phyloP scores from a whole-genome alignment of 1,140 invertebrate genomes.

The Tetramorium parvispinum region DNA sequence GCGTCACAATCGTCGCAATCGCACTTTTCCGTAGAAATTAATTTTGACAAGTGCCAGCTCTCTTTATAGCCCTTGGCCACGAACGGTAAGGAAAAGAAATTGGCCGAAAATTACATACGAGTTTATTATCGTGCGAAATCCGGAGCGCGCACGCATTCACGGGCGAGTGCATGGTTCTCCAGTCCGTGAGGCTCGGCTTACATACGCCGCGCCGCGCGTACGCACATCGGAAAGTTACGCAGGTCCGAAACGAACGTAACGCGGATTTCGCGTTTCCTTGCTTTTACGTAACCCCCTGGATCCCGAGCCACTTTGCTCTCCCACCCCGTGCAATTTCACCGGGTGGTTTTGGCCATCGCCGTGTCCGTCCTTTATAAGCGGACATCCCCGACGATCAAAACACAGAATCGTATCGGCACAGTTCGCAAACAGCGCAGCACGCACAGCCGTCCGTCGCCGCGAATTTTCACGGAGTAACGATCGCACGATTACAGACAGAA shows the following conservation, averaged over 20 bases:
- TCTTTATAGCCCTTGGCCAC: too few species aligned
- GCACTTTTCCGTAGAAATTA: neutral
- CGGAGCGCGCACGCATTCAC: constrained; percentile 5
- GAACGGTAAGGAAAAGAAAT: neutral
- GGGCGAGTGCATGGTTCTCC: too few species aligned
- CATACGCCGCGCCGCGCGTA: neutral
- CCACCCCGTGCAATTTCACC: constrained; percentile 72
- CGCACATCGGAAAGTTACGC: constrained; percentile 59
- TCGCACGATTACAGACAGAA: neutral
- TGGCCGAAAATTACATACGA: neutral
- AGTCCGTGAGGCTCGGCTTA: neutral
- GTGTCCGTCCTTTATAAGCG: constrained; percentile 82
- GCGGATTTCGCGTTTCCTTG: constrained; percentile 63
- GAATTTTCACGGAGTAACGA: neutral
- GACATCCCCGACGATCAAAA: constrained; percentile 74
- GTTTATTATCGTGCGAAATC: neutral
- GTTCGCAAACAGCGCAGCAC: constrained; percentile 57
- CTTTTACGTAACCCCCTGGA: constrained; percentile 78
- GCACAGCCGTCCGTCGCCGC: constrained; percentile 9
- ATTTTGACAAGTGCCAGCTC: neutral
- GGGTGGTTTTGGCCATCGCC: constrained; percentile 77
- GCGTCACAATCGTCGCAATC: neutral
- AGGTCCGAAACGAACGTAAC: constrained; percentile 67
- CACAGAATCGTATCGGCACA: constrained; percentile 79
- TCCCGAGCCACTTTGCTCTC: constrained; percentile 69